These are phyloP conservation scores for Montipora foliosa DNA, from an alignment of 64 coral and sea anemone species.

Conservation along the genomic window DNA sequence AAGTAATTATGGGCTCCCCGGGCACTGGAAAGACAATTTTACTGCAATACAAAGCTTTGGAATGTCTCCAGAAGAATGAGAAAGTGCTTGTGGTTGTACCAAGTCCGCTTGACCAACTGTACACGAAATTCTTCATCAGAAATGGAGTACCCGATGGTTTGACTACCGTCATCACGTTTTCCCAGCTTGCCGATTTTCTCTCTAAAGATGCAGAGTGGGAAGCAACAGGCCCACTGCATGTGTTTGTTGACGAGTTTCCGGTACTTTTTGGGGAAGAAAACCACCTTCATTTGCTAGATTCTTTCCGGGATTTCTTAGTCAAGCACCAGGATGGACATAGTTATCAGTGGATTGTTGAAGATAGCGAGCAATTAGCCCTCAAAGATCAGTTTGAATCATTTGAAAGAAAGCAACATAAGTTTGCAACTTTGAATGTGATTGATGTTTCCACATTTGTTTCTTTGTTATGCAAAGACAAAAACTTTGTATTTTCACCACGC, in stretches of 20 bases:
- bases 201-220: not conserved
- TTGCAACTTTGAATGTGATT: no score
- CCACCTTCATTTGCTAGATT: not conserved
- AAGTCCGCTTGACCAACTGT: not conserved
- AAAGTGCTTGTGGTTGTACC: conserved; percentile 1
- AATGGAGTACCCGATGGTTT: not conserved
- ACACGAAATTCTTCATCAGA: not conserved
- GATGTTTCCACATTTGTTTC: no score
- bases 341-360: not conserved
- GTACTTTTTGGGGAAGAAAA: not conserved
- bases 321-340: no score
- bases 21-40: conserved; percentile 35
- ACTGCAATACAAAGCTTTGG: conserved; percentile 28
- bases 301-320: not conserved
- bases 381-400: no score
- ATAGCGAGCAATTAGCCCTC: no score
- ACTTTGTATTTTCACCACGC: no score
- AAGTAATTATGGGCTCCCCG: not conserved
- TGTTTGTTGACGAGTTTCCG: conserved; percentile 16
- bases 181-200: not conserved
- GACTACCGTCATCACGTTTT: not conserved
- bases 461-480: no score
- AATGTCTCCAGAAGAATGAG: not conserved
- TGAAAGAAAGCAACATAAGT: no score
- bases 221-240: not conserved